Evolutionary conservation across 2,113 vertebrate genomes (phyloP).

Genomic region (Engystomops pustulosus): DNA sequence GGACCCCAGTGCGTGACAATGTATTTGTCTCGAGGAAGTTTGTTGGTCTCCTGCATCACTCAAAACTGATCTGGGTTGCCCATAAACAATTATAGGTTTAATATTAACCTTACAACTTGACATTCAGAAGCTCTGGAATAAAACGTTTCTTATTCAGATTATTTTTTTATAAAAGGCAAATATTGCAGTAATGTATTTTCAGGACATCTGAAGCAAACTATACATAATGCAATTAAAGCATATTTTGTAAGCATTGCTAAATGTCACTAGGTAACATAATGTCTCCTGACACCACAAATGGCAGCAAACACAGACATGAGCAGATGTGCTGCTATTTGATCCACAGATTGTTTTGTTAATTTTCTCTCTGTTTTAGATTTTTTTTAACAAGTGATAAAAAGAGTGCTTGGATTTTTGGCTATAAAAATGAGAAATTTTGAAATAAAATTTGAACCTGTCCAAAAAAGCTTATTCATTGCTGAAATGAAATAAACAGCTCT

Average conservation of each 20-base stretch:
- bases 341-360: background rate
- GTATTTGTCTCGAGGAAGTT: too few relatives aligned
- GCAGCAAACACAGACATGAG: background rate
- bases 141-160: too few relatives aligned
- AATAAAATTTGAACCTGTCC: background rate
- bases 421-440: background rate
- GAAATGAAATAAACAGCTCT: background rate
- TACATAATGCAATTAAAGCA: background rate
- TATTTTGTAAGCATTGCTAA: slow-evolving; percentile 8
- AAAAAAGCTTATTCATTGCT: background rate
- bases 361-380: background rate
- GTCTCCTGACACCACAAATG: background rate
- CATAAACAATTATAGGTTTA: background rate
- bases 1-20: too few relatives aligned
- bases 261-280: slow-evolving; percentile 2
- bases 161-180: background rate
- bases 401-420: background rate
- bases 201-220: background rate
- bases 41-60: background rate
- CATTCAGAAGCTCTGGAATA: background rate
- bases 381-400: background rate
- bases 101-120: background rate
- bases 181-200: background rate
- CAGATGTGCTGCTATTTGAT: background rate
- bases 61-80: background rate